These are phyloP conservation scores for Promerops cafer DNA, from an alignment of 2,113 vertebrate genomes.

Conservation along the genomic window DNA sequence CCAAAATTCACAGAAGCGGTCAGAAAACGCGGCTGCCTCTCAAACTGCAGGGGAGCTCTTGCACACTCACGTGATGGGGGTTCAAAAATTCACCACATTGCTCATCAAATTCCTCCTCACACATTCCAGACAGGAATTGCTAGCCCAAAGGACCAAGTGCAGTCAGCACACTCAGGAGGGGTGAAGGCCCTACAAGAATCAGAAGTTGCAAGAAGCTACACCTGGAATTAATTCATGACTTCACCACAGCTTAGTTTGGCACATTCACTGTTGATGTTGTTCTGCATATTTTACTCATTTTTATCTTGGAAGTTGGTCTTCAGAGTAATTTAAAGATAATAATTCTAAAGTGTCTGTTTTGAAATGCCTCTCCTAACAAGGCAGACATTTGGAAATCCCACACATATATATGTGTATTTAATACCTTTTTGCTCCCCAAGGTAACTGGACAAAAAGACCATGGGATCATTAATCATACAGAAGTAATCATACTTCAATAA, in stretches of 20 bases:
- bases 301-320: not conserved
- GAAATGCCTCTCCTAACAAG: not conserved
- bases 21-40: not conserved
- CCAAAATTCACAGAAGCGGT: fast-evolving
- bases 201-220: not conserved
- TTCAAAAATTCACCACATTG: too few species aligned
- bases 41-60: not conserved
- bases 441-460: not conserved
- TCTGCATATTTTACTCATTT: not conserved
- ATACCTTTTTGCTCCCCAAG: not conserved
- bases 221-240: not conserved
- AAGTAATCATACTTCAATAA: not conserved
- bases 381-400: not conserved
- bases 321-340: not conserved
- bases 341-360: not conserved
- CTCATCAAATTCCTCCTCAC: fast-evolving
- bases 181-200: not conserved
- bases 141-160: too few species aligned
- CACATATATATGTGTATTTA: not conserved
- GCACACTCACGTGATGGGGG: fast-evolving
- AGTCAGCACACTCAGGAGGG: not conserved
- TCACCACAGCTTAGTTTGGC: not conserved
- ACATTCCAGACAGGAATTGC: fast-evolving
- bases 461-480: not conserved
- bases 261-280: not conserved